Evolutionary conservation across 2,113 vertebrate species (phyloP).

Genomic region (Aphelocoma coerulescens): DNA sequence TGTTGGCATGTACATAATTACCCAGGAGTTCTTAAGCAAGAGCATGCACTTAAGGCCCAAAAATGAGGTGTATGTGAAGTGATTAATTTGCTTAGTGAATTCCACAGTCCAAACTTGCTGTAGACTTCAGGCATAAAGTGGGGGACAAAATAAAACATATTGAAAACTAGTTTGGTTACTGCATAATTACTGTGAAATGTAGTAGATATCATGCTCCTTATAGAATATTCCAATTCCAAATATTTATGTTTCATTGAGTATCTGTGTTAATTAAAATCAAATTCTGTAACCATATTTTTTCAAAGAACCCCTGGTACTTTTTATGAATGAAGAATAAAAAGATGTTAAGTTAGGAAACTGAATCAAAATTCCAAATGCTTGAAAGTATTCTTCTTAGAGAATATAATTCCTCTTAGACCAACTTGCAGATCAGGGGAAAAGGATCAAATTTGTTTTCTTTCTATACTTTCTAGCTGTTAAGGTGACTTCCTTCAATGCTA

Average conservation of each 20-base stretch:
- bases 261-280: background rate
- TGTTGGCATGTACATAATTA: background rate
- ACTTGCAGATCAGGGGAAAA: background rate
- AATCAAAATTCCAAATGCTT: background rate
- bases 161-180: background rate
- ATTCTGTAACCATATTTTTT: background rate
- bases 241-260: background rate
- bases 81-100: background rate
- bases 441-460: background rate
- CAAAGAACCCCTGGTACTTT: rapidly evolving
- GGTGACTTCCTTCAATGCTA: background rate
- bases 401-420: background rate
- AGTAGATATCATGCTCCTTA: background rate
- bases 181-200: background rate
- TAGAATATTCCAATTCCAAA: background rate
- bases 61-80: background rate
- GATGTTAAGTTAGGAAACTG: background rate
- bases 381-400: background rate
- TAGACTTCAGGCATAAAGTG: background rate
- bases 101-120: rapidly evolving
- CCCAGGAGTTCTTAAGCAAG: background rate
- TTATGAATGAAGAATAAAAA: background rate
- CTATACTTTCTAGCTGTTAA: background rate
- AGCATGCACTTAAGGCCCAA: background rate
- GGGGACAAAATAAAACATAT: background rate